Percentiles rank a stretch among this genome's conserved stretches.
phyloP scores from a whole-genome alignment of 2,888 invertebrate species.

The Volucella inanis region DNA sequence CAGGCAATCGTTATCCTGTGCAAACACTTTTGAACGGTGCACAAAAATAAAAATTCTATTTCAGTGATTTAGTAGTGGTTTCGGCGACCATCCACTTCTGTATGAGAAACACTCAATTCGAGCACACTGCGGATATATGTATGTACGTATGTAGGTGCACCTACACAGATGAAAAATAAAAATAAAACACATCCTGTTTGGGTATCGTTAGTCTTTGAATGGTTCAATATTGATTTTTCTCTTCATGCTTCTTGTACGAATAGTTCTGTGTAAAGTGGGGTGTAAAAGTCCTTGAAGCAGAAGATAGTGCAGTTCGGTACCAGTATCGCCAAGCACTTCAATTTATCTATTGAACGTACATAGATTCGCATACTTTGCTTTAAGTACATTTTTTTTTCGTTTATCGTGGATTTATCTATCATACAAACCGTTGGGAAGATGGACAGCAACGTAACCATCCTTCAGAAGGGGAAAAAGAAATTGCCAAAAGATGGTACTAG shows the following conservation, averaged over 20 bases:
- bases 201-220: slow-evolving; percentile 13
- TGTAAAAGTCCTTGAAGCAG: slow-evolving; percentile 22
- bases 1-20: slow-evolving; percentile 29
- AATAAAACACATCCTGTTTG: slow-evolving; percentile 35
- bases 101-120: too few species aligned
- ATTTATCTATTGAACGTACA: slow-evolving; percentile 42
- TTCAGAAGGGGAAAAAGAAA: background rate
- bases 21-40: slow-evolving; percentile 5
- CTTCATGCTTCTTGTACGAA: slow-evolving; percentile 5
- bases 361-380: slow-evolving; percentile 27
- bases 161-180: background rate
- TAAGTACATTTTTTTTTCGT: slow-evolving; percentile 22
- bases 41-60: slow-evolving; percentile 11
- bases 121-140: too few species aligned
- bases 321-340: background rate
- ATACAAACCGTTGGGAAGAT: slow-evolving; percentile 33
- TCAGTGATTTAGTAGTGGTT: background rate
- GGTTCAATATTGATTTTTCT: slow-evolving; percentile 56
- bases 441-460: slow-evolving; percentile 50
- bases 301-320: background rate
- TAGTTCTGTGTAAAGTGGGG: background rate
- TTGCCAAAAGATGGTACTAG: slow-evolving; percentile 18
- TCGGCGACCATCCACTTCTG: background rate
- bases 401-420: slow-evolving; percentile 47
- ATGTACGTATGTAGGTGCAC: too few species aligned